phyloP scores from a whole-genome alignment of 2,888 invertebrate genomes.

The Mythimna pallens region DNA sequence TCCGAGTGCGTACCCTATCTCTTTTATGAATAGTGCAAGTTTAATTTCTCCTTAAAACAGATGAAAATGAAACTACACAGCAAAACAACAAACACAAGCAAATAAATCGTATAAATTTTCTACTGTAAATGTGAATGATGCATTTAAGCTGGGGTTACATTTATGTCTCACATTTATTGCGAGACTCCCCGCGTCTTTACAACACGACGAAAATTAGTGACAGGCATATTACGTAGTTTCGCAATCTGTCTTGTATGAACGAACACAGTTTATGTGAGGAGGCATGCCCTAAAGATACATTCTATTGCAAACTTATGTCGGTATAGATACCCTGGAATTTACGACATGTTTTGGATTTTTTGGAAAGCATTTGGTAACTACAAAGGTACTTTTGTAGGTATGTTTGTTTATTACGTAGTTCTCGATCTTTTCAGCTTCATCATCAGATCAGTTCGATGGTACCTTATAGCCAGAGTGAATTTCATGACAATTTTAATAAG shows the following conservation, averaged over 20 bases:
- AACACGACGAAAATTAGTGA: conserved; percentile 46
- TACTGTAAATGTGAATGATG: conserved; percentile 24
- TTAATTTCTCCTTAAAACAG: conserved; percentile 7
- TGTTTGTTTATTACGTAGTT: too few relatives aligned
- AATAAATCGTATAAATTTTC: conserved; percentile 15
- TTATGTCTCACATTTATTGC: conserved; percentile 57
- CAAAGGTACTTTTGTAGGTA: neutral
- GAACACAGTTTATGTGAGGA: conserved; percentile 12
- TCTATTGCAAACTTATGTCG: neutral
- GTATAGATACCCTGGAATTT: neutral
- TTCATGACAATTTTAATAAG: too few relatives aligned
- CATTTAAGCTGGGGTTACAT: conserved; percentile 35
- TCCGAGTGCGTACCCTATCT: neutral
- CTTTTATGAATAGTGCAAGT: neutral
- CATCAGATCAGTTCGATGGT: too few relatives aligned
- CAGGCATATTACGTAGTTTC: conserved; percentile 43
- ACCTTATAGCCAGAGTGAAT: too few relatives aligned
- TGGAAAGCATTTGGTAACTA: neutral
- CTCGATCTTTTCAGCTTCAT: too few relatives aligned
- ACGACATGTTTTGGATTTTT: neutral
- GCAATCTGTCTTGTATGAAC: conserved; percentile 22
- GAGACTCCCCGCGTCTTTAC: conserved; percentile 43
- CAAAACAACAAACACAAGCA: conserved; percentile 17
- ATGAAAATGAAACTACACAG: conserved; percentile 15
- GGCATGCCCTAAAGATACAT: neutral